A percentile compares a stretch with the other conserved stretches of the same genome.
phyloP scores from a whole-genome alignment of 2,888 invertebrate genomes.

The Chrysolina oricalcia region DNA sequence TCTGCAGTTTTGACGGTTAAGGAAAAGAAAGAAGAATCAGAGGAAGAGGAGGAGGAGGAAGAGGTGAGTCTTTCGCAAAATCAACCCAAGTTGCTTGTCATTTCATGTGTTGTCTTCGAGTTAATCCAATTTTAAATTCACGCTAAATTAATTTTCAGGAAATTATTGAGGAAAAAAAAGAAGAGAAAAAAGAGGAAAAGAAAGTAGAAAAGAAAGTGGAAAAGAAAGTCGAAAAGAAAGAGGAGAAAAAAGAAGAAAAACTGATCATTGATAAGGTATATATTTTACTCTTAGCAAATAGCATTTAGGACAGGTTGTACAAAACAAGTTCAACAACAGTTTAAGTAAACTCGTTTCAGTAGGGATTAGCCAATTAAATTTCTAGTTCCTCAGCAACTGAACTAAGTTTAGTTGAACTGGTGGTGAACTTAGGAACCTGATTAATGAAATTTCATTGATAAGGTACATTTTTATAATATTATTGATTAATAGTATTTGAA shows the following conservation, averaged over 20 bases:
- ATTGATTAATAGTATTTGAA: slow-evolving; percentile 2
- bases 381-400: too few relatives aligned
- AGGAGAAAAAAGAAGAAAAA: slow-evolving; percentile 57
- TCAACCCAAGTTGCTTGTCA: neutral
- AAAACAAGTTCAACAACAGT: too few relatives aligned
- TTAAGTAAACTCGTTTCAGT: too few relatives aligned
- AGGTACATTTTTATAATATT: slow-evolving; percentile 35
- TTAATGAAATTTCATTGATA: slow-evolving; percentile 31
- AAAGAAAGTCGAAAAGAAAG: slow-evolving; percentile 66
- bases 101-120: too few relatives aligned
- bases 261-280: slow-evolving; percentile 49
- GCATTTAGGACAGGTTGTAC: too few relatives aligned
- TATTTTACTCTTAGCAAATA: slow-evolving; percentile 1
- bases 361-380: too few relatives aligned
- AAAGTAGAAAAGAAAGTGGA: slow-evolving; percentile 61
- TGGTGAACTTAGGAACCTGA: too few relatives aligned
- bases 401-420: too few relatives aligned
- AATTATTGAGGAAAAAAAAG: slow-evolving; percentile 56
- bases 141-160: slow-evolving; percentile 47
- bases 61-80: slow-evolving; percentile 30
- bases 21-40: slow-evolving; percentile 70
- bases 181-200: slow-evolving; percentile 66
- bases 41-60: slow-evolving; percentile 60
- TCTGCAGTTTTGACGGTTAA: slow-evolving; percentile 88
- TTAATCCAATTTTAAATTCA: too few relatives aligned